A percentile compares a stretch with the other conserved stretches of the same genome.
These are phyloP conservation scores for Neotoxoptera formosana DNA, from an alignment of 1,140 invertebrate genomes.

Conservation along the genomic window DNA sequence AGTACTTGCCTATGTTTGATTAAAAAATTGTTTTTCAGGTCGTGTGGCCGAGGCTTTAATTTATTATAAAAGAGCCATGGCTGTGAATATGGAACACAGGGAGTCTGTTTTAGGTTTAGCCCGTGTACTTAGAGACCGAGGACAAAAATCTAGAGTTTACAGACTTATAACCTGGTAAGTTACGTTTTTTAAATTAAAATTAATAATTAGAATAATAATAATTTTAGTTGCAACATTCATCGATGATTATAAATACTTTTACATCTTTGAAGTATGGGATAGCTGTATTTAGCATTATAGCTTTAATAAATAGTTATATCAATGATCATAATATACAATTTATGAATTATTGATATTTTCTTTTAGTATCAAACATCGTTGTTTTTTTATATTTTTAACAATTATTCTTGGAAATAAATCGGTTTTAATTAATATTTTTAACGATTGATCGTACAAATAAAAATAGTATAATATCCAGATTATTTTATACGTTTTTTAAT, in stretches of 20 bases:
- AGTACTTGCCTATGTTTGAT: background rate
- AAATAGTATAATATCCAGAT: background rate
- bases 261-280: background rate
- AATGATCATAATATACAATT: background rate
- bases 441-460: background rate
- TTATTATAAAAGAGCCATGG: constrained; percentile 70
- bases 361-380: background rate
- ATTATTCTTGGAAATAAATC: background rate
- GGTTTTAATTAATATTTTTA: background rate
- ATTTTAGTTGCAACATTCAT: background rate
- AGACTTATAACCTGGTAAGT: constrained; percentile 72
- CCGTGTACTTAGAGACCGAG: constrained; percentile 69
- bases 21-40: constrained; percentile 62
- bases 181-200: constrained; percentile 52
- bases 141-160: constrained; percentile 71
- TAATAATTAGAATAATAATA: background rate
- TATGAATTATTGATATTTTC: background rate
- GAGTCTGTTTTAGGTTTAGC: constrained; percentile 69
- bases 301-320: background rate
- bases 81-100: constrained; percentile 66
- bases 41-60: constrained; percentile 66
- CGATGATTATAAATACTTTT: background rate
- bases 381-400: background rate
- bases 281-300: background rate
- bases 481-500: background rate